These are phyloP conservation scores for Aphelinus atriplicis DNA, from an alignment of 1,140 invertebrate species.

Conservation along the genomic window DNA sequence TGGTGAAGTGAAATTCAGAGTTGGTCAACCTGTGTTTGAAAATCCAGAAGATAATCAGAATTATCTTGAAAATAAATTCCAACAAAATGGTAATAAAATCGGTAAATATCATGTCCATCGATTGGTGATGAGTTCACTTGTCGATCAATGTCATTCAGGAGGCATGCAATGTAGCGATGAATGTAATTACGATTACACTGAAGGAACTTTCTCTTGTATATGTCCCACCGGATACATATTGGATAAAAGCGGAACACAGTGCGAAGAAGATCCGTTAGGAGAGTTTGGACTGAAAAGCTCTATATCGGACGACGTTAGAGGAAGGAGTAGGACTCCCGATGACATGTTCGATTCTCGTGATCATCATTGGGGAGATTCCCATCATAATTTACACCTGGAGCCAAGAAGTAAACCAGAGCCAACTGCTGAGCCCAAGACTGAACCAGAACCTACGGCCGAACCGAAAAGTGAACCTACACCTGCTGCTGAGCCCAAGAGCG, in stretches of 20 bases:
- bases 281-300: conserved; percentile 47
- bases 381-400: conserved; percentile 38
- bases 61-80: conserved; percentile 54
- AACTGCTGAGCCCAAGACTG: conserved; percentile 42
- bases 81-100: conserved; percentile 50
- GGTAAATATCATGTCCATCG: conserved; percentile 55
- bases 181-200: conserved; percentile 77
- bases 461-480: conserved; percentile 44
- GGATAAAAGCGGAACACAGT: conserved; percentile 63
- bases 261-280: conserved; percentile 54
- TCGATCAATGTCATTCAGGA: conserved; percentile 79
- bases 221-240: conserved; percentile 72
- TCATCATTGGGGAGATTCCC: conserved; percentile 44
- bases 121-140: conserved; percentile 59
- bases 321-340: conserved; percentile 61
- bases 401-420: conserved; percentile 47
- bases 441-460: conserved; percentile 41
- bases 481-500: conserved; percentile 39
- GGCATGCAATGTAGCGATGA: conserved; percentile 80
- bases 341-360: conserved; percentile 51
- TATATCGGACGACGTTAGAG: conserved; percentile 51
- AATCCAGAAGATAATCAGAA: conserved; percentile 52
- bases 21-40: conserved; percentile 54
- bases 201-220: conserved; percentile 73
- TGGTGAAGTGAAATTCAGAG: conserved; percentile 58